Base-by-base conservation (phyloP, 1,140 invertebrate species). In the Aphelenchoides fujianensis region DNA sequence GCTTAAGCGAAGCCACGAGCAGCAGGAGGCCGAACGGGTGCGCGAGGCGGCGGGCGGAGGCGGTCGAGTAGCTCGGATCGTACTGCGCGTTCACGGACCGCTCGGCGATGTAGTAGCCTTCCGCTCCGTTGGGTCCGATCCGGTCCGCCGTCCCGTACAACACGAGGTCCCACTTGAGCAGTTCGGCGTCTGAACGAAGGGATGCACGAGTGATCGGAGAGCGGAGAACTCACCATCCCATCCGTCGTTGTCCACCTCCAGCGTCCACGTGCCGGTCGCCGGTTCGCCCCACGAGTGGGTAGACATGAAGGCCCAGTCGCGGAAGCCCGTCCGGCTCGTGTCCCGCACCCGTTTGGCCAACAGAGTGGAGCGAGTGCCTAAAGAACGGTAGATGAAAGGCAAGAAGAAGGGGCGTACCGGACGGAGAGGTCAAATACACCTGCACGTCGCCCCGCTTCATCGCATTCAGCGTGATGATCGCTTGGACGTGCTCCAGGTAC, bases 401-500 rank as follows among this genome's bases (percentile, higher is more conserved):
- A n/a, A n/a, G n/a, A n/a, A n/a, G n/a, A n/a, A n/a, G n/a, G n/a
- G n/a, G n/a, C n/a, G n/a, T n/a, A 16, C 78, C 55, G 12, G 55
- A 59, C 30, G 57, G 57, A 3, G 2, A 31, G 66, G 30, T 66
- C 32, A 64, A 66, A 66, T 36, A 66, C 23, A 66, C 63, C 32
- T 66, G 63, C 37, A 66, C 63, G 86, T 95, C 93, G 1, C 95
- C 95, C 67, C 95, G 88, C 55, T 77, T 79, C 68, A 89, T 89
- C 31, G 92, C 90, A 64, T 89, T 89, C 64, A 96, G 86, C 3
- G 91, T 90, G 55, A 95, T 89, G 36, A 77, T 72, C 2, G 87
- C 88, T 86, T 96, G 92, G 32, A 96, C 92, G 85, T 97, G 94
- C 86, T 97, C 94, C 84, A 97, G 86, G 85, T 90, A 94, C 85